A percentile compares a stretch with the other conserved stretches of the same genome.
Evolutionary conservation across 1,140 invertebrate species (phyloP).

Genomic region (Macrobrachium nipponense): DNA sequence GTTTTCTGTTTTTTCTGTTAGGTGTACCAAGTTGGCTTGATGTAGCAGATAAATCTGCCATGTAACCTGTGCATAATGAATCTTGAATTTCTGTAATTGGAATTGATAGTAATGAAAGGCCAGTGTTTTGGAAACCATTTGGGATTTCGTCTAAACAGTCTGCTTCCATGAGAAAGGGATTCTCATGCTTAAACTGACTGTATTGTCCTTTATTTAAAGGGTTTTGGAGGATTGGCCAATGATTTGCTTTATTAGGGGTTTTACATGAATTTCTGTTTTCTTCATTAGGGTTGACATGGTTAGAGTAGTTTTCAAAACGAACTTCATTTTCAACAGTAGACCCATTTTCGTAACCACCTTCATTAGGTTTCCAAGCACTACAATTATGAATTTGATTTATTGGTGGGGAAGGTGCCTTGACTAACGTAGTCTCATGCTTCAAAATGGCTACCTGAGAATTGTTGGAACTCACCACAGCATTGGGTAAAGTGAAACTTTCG

Average conservation of each 20-base stretch:
- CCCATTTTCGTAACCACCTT: neutral
- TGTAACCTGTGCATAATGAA: neutral
- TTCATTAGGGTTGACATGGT: neutral
- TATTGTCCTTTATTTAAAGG: neutral
- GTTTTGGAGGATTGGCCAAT: neutral
- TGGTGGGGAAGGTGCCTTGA: neutral
- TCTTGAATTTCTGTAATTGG: neutral
- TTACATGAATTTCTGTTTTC: neutral
- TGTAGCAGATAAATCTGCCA: conserved; percentile 1
- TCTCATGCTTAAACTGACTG: neutral
- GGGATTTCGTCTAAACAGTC: neutral
- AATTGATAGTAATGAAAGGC: neutral
- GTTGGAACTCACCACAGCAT: conserved; percentile 7
- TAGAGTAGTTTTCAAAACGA: too few relatives aligned
- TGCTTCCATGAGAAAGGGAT: neutral
- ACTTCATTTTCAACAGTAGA: neutral
- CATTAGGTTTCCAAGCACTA: neutral
- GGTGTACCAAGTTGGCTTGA: conserved; percentile 5
- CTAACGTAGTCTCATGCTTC: neutral
- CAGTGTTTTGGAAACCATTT: too few relatives aligned
- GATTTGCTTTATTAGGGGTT: neutral
- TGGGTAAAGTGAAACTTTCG: neutral
- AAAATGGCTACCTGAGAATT: neutral
- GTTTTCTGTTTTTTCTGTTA: neutral
- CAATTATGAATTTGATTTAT: neutral